phyloP scores from a whole-genome alignment of 2,113 vertebrate species.

The Nothoprocta perdicaria region DNA sequence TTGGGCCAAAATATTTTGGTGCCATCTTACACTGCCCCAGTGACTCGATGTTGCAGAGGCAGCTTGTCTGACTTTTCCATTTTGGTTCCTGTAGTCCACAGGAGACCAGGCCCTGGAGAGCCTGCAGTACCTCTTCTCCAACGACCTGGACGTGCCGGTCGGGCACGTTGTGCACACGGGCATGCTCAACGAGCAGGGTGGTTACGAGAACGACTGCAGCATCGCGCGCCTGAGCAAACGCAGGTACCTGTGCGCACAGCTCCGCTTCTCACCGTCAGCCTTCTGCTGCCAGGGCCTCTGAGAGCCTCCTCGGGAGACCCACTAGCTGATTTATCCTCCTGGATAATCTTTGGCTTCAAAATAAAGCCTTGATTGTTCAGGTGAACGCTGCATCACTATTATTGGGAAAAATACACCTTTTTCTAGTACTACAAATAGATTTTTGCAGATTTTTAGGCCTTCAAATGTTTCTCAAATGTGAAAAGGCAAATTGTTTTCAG shows the following conservation, averaged over 20 bases:
- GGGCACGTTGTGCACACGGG: conserved; percentile 97
- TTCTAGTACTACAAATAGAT: background rate
- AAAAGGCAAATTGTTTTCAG: background rate
- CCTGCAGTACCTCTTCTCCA: conserved; percentile 93
- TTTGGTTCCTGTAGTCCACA: conserved; percentile 77
- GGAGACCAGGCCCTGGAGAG: conserved; percentile 89
- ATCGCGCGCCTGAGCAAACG: conserved; percentile 92
- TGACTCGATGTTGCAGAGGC: background rate
- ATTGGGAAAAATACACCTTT: background rate
- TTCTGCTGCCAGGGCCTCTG: background rate
- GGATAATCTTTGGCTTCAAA: background rate
- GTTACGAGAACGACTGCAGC: conserved; percentile 98
- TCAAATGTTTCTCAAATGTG: background rate
- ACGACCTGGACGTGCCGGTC: conserved; percentile 95
- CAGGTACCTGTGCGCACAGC: conserved; percentile 77
- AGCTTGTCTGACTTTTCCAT: background rate
- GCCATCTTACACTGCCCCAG: background rate
- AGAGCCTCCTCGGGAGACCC: background rate
- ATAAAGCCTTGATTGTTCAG: background rate
- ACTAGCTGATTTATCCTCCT: background rate
- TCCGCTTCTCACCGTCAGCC: background rate
- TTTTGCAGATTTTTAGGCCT: background rate
- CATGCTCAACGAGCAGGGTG: conserved; percentile 94
- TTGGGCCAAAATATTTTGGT: background rate
- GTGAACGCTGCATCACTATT: background rate